Evolutionary conservation across 2,888 invertebrate genomes (phyloP), one percentile per base, ranked within the genome.

Genomic region (Drosophila buzzatii): DNA sequence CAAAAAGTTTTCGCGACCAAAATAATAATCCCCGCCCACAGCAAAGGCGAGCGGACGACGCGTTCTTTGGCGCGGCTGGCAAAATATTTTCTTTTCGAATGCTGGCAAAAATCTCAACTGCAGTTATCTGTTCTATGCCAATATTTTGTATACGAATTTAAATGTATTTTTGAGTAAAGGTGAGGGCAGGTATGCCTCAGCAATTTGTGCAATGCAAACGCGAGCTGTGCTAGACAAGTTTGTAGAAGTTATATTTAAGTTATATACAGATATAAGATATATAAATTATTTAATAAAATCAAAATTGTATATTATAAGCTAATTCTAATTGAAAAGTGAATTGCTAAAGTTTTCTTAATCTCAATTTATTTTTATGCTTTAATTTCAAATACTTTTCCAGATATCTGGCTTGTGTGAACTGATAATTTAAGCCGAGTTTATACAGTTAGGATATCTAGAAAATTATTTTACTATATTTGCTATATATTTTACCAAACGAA

Each of bases 61-160:
- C 8, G 23, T 4, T 23, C 23, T 23, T 23, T 23, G 23, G 23
- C 4, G 23, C 3, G 4, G 12, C 41, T 56, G 45, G n/a, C 59
- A 18, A 78, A 73, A 70, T 70, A 71, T 71, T 74, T 68, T 62
- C 61, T 62, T 62, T 62, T 55, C 51, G 66, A 55, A 55, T 53
- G 58, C 56, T 37, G 58, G 44, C 65, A 45, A 65, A 77, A 66
- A 65, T 64, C 56, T 59, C 68, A 74, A 74, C 77, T 58, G 65
- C 70, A 67, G 70, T 69, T 79, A 68, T 76, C 58, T 61, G 71
- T 64, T 58, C 66, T 61, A 60, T 64, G 55, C 64, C 64, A 64
- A 57, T 59, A 61, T 41, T 23, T 59, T 56, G 53, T 52, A 56
- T 41, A 49, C 61, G 47, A 61, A 57, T 63, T 65, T 73, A 42